Evolutionary conservation across 2,797 vertebrate species (phyloP).

Genomic region (Leptodactylus fallax): DNA sequence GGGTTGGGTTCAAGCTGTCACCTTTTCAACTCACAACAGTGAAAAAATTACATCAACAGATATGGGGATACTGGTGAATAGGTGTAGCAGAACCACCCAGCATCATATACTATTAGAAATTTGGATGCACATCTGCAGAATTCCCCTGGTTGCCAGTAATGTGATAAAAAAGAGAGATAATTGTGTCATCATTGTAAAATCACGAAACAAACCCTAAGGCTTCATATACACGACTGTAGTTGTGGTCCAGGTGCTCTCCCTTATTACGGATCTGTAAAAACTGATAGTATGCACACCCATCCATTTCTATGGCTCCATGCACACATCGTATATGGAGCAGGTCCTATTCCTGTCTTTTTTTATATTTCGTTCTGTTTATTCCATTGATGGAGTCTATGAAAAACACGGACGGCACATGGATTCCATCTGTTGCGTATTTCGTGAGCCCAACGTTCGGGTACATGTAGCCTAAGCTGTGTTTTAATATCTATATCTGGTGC

Average conservation of each 20-base stretch:
- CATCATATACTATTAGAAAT: slow-evolving; percentile 58
- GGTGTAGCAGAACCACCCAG: slow-evolving; percentile 11
- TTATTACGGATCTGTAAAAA: no score
- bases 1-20: slow-evolving; percentile 20
- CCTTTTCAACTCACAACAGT: slow-evolving; percentile 25
- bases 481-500: not conserved
- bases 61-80: slow-evolving; percentile 26
- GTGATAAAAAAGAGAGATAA: not conserved
- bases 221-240: not conserved
- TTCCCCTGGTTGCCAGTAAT: slow-evolving; percentile 43
- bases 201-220: not conserved
- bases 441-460: no score
- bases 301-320: no score
- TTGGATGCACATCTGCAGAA: slow-evolving; percentile 64
- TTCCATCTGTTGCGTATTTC: no score
- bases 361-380: no score
- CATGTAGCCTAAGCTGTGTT: not conserved
- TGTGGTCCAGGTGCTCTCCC: no score
- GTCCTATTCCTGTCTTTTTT: no score
- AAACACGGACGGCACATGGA: no score
- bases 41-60: slow-evolving; percentile 34
- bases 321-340: no score
- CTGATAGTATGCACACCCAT: no score
- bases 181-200: not conserved
- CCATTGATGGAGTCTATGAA: no score